phyloP scores from a whole-genome alignment of 2,797 vertebrate species.

The Bradypus variegatus region DNA sequence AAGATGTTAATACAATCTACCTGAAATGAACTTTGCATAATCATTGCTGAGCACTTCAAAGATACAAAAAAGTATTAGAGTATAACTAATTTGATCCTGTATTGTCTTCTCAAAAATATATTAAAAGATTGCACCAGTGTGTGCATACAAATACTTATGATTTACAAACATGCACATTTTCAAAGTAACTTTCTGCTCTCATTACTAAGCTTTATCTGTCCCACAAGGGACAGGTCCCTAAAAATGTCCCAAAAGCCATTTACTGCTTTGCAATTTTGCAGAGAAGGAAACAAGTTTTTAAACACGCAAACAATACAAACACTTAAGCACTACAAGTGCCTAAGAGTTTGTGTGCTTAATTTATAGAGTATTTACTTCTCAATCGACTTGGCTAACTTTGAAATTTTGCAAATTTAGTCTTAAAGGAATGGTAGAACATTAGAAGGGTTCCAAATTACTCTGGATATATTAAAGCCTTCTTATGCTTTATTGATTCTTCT shows the following conservation, averaged over 20 bases:
- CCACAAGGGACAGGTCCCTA: background rate
- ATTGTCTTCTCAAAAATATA: background rate
- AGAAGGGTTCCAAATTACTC: constrained; percentile 22
- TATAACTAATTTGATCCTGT: background rate
- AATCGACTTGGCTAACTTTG: background rate
- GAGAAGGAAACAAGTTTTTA: background rate
- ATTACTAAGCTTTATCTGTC: background rate
- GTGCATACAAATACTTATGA: background rate
- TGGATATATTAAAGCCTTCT: background rate
- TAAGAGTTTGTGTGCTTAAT: background rate
- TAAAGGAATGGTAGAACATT: background rate
- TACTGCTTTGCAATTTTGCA: constrained; percentile 8
- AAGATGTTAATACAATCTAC: background rate
- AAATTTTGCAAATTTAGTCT: background rate
- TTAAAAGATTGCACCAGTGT: background rate
- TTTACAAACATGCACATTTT: background rate
- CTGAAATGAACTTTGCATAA: background rate
- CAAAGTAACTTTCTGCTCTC: background rate
- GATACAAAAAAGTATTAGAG: background rate
- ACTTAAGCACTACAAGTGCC: too few species aligned
- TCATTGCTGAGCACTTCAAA: constrained; percentile 1
- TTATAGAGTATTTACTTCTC: constrained; percentile 13
- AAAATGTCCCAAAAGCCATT: background rate
- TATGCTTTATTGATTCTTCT: background rate
- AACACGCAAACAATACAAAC: background rate